Evolutionary conservation across 2,888 invertebrate genomes (phyloP).

Genomic region (Acrobasis repandana): DNA sequence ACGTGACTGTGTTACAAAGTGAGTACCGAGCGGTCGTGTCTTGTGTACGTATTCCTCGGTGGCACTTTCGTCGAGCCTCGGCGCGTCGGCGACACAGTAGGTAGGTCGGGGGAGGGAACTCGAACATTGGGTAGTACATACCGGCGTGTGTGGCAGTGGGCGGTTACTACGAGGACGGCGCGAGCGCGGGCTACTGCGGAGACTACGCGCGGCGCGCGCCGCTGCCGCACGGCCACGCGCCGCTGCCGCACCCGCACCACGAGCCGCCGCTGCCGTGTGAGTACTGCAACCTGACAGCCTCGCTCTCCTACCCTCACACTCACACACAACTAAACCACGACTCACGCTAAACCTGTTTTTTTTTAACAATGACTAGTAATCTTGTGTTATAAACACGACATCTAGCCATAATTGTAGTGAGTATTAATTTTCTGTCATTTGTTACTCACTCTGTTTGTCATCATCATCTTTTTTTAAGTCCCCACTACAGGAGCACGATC

Average conservation of each 20-base stretch:
- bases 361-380: too few species aligned
- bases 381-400: too few species aligned
- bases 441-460: too few species aligned
- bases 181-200: constrained; percentile 63
- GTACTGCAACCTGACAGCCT: constrained; percentile 42
- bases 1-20: neutral
- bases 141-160: constrained; percentile 79
- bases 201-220: constrained; percentile 62
- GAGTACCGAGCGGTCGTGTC: too few species aligned
- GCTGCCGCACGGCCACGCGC: constrained; percentile 42
- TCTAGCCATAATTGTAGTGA: too few species aligned
- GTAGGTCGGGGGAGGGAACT: constrained; percentile 55
- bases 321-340: neutral
- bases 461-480: too few species aligned
- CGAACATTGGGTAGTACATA: constrained; percentile 41
- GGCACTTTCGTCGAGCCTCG: constrained; percentile 25
- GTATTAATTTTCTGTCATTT: too few species aligned
- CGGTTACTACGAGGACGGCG: constrained; percentile 74
- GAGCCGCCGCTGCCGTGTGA: constrained; percentile 69
- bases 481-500: too few species aligned
- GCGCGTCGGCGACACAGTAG: constrained; percentile 43
- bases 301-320: constrained; percentile 11
- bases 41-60: neutral
- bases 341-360: neutral
- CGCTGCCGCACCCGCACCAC: constrained; percentile 44